phyloP scores from a whole-genome alignment of 2,888 invertebrate genomes.

The Gari tellinella region DNA sequence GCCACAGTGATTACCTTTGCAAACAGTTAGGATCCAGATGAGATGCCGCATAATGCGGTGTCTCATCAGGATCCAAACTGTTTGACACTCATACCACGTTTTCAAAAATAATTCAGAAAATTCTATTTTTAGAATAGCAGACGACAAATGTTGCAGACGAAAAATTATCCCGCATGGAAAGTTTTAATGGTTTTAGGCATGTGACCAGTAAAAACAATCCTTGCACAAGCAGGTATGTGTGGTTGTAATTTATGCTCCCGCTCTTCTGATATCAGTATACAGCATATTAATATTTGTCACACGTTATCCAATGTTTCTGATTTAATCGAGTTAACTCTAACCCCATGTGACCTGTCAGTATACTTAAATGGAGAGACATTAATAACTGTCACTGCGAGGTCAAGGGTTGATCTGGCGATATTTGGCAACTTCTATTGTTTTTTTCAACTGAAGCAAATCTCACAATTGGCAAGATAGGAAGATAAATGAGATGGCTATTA shows the following conservation, averaged over 20 bases:
- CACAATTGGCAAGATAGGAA: constrained; percentile 22
- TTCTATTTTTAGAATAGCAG: too few relatives aligned
- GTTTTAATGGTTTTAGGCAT: too few relatives aligned
- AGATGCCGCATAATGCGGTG: too few relatives aligned
- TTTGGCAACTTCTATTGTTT: constrained; percentile 18
- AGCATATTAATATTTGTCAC: constrained; percentile 1
- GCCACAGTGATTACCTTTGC: too few relatives aligned
- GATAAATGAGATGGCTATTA: constrained; percentile 22
- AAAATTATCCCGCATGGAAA: too few relatives aligned
- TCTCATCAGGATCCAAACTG: too few relatives aligned
- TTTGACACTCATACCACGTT: too few relatives aligned
- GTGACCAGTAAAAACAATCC: too few relatives aligned
- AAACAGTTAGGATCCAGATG: too few relatives aligned
- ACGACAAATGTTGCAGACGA: too few relatives aligned
- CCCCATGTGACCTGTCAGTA: constrained; percentile 13
- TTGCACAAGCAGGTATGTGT: neutral
- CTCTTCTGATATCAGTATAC: neutral
- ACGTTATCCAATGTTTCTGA: constrained; percentile 3
- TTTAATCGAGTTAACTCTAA: constrained; percentile 12
- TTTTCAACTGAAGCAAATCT: constrained; percentile 6
- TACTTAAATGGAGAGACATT: neutral
- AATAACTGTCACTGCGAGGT: constrained; percentile 29
- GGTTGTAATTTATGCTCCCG: neutral
- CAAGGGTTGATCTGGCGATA: constrained; percentile 29
- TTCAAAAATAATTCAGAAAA: too few relatives aligned